Evolutionary conservation across 2,797 vertebrate genomes (phyloP).

Genomic region (Enteromius unitaeniatus): DNA sequence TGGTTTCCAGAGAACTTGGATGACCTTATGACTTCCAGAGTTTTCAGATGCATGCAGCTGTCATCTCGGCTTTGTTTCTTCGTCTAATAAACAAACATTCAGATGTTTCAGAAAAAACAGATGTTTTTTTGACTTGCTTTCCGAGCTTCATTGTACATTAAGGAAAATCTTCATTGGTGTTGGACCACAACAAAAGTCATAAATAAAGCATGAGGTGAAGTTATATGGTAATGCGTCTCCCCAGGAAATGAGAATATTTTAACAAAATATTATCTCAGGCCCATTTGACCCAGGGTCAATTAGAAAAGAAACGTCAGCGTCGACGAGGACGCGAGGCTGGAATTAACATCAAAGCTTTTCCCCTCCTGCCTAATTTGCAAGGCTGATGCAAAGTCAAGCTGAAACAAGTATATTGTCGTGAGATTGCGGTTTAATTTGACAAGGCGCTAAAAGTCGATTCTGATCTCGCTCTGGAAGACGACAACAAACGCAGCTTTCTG

Average conservation of each 20-base stretch:
- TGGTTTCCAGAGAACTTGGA: too few species aligned
- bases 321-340: slow-evolving; percentile 58
- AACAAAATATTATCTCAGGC: slow-evolving; percentile 82
- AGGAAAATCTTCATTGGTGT: too few species aligned
- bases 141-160: too few species aligned
- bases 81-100: too few species aligned
- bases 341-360: slow-evolving; percentile 63
- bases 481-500: slow-evolving; percentile 35
- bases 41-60: too few species aligned
- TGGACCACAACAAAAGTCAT: slow-evolving; percentile 60
- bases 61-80: too few species aligned
- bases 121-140: too few species aligned
- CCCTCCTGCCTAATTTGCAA: slow-evolving; percentile 65
- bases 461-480: slow-evolving; percentile 10
- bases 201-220: slow-evolving; percentile 81
- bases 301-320: slow-evolving; percentile 75
- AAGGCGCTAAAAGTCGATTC: slow-evolving; percentile 42
- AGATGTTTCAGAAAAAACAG: too few species aligned
- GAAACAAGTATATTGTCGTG: slow-evolving; percentile 62
- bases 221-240: slow-evolving; percentile 80
- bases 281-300: slow-evolving; percentile 80
- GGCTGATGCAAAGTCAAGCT: slow-evolving; percentile 64
- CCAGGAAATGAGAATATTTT: slow-evolving; percentile 80
- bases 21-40: too few species aligned
- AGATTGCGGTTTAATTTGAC: slow-evolving; percentile 56